Base-by-base conservation (phyloP, 2,113 vertebrate species). In the Uria lomvia region DNA sequence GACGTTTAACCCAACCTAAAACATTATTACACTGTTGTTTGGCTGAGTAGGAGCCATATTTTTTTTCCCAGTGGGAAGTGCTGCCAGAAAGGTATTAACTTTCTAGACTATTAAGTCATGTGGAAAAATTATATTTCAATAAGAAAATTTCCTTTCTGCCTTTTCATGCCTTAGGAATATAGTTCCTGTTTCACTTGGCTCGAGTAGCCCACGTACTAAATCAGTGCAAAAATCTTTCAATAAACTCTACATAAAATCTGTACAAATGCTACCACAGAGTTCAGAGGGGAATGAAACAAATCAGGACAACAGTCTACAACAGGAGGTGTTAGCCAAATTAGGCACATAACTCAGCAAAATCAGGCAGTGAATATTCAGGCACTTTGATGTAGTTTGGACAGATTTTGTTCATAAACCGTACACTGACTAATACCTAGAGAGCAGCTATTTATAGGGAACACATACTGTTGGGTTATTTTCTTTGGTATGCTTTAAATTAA, bases 21-120 rank as follows among this genome's bases (percentile, higher is more conserved):
- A 79, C 71, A 79, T 95, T 76, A 86, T 90, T 90, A 71, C 65
- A 80, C 34, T 86, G 73, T 85, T 94, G 55, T 88, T 97, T 94
- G 84, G 91, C 92, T 72, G 70, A 89, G 83, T 55, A 78, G 49
- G 50, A 95, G 63, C 58, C 9, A 0, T 56, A 17, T 58, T 56
- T 91, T 59, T 84, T 75, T 38, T 14, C 43, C 75, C 88, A 80
- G 38, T 83, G 78, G 40, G 55, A 95, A 88, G 32, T 52, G 30
- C 34, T 95, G 90, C 84, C 84, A 94, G 70, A 92, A 96, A 78
- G 52, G 59, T 78, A 93, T 91, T 84, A 84, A 94, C 94, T 95
- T 95, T 97, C 92, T 85, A 95, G 94, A 96, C 92, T 86, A 87
- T 93, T 96, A 95, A 96, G 88, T 94, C 86, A 97, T 95, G 67